Evolutionary conservation across 2,797 vertebrate species (phyloP).

Genomic region (Toxotes lorentzi): DNA sequence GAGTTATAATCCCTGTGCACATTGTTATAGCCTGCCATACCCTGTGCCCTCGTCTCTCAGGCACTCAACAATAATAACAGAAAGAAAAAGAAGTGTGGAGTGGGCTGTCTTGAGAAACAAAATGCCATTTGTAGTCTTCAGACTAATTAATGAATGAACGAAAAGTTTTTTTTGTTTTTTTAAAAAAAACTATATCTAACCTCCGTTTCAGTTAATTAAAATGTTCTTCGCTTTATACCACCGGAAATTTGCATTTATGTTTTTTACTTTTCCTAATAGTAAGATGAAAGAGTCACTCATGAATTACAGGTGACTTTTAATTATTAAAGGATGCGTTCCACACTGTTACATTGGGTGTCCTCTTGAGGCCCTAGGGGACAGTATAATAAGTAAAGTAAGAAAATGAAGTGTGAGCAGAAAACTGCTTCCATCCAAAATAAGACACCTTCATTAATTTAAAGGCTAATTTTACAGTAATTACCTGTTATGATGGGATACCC

Average conservation of each 20-base stretch:
- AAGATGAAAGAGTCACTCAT: background rate
- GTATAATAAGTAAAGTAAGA: background rate
- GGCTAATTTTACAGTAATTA: no score
- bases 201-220: background rate
- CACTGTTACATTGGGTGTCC: conserved; percentile 1
- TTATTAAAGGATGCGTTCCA: conserved; percentile 8
- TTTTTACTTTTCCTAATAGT: background rate
- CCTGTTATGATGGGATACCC: no score
- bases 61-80: conserved; percentile 55
- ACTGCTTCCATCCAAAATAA: background rate
- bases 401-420: background rate
- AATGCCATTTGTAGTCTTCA: conserved; percentile 21
- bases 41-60: conserved; percentile 68
- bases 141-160: conserved; percentile 15
- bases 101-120: conserved; percentile 22
- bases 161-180: background rate
- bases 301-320: conserved; percentile 14
- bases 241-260: background rate
- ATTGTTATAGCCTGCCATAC: conserved; percentile 57
- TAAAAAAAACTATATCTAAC: background rate
- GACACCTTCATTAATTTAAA: no score
- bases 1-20: conserved; percentile 57
- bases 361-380: conserved; percentile 20
- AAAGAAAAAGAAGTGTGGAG: conserved; percentile 43
- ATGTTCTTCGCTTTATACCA: background rate